phyloP scores from a whole-genome alignment of 2,888 invertebrate species.

The Carpatolechia fugitivella region DNA sequence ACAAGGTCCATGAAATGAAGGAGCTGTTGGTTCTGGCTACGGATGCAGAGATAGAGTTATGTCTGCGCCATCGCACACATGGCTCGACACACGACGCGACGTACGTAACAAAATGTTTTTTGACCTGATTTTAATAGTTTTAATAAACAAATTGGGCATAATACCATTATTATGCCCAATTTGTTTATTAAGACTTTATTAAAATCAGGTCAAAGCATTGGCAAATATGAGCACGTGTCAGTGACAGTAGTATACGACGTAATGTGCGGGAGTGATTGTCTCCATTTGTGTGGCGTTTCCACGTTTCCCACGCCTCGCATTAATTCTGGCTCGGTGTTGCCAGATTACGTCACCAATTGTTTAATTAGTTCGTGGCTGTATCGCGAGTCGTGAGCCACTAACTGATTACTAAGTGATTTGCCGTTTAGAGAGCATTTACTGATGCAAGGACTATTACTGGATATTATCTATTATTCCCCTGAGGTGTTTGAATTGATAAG shows the following conservation, averaged over 20 bases:
- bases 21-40: too few relatives aligned
- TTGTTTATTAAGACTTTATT: too few relatives aligned
- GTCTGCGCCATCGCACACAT: too few relatives aligned
- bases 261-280: conserved; percentile 14
- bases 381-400: conserved; percentile 10
- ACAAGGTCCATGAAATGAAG: too few relatives aligned
- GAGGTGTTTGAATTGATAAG: too few relatives aligned
- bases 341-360: conserved; percentile 18
- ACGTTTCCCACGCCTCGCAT: conserved; percentile 17
- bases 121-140: too few relatives aligned
- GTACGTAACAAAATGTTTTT: too few relatives aligned
- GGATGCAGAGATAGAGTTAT: too few relatives aligned
- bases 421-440: neutral
- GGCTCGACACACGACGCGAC: too few relatives aligned
- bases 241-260: neutral
- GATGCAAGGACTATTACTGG: neutral
- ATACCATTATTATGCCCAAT: too few relatives aligned
- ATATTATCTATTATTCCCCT: neutral
- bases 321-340: conserved; percentile 14
- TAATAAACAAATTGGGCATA: too few relatives aligned
- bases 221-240: neutral
- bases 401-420: conserved; percentile 8
- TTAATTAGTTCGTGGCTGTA: conserved; percentile 14
- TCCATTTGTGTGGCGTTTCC: conserved; percentile 14
- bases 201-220: neutral